Evolutionary conservation across 2,797 vertebrate species (phyloP), one percentile per base, ranked within the genome.

Genomic region (Sorex maritimensis): DNA sequence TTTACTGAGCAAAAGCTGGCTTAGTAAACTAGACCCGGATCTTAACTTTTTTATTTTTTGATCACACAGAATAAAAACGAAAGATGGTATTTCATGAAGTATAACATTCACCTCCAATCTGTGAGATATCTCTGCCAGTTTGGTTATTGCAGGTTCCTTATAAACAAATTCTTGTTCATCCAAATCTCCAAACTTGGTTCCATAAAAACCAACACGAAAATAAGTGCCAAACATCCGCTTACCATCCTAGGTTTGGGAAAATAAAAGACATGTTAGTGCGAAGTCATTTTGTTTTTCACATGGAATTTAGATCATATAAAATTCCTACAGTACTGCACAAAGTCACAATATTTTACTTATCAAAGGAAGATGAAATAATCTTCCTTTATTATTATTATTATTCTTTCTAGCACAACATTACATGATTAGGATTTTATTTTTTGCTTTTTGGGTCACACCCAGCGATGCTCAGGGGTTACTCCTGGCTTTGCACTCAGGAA

Each of bases 171-270:
- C 99, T 96, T 99, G 99, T 97, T 99, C 99, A 93, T 99, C 99
- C 95, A 99, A 97, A 97, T 99, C 99, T 68, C 99, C 99, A 86
- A 99, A 99, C 94, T 99, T 99, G 68, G 99, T 99, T 89, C 99
- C 99, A 81, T 99, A 99, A 98, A 99, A 98, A 91, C 99, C 99
- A 30, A 99, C 99, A 95, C 99, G 98, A 98, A 99, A 99, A 98
- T 99, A 99, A 55, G 99, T 99, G 94, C 99, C 99, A 98, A 99
- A 99, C 99, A 99, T 99, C 97, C 99, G 98, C 99, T 99, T 99
- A 97, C 99, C 99, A 83, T 98, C 98, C 99, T 99, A 97, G 67
- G 94, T 96, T 95, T 94, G 97, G 97, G 97, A 97, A 98, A 97
- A 93, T n/a, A 92, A 95, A 94, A 61, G 79, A 92, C 91, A 96